phyloP scores from a whole-genome alignment of 2,797 vertebrate species.

The Coregonus sp. region DNA sequence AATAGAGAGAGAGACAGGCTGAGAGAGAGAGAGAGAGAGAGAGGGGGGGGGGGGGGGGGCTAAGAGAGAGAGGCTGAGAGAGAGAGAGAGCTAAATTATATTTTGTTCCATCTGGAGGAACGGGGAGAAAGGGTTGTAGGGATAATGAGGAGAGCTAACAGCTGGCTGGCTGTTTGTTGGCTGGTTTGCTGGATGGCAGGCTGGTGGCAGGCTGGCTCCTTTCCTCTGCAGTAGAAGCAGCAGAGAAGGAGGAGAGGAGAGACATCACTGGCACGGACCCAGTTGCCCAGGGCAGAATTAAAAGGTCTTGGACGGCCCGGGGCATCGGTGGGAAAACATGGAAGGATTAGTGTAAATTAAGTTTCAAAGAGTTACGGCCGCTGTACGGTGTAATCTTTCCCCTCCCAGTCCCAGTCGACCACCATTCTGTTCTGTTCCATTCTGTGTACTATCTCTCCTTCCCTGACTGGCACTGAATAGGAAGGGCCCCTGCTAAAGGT shows the following conservation, averaged over 20 bases:
- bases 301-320: background rate
- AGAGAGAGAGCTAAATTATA: conserved; percentile 20
- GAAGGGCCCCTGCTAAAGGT: conserved; percentile 14
- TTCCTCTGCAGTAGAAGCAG: background rate
- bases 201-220: background rate
- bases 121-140: background rate
- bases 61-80: background rate
- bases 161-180: conserved; percentile 14
- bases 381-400: conserved; percentile 2
- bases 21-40: no score
- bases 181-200: conserved; percentile 15
- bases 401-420: background rate
- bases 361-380: conserved; percentile 1
- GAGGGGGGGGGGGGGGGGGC: no score
- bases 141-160: conserved; percentile 34
- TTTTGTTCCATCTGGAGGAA: conserved; percentile 46
- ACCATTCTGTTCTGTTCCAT: conserved; percentile 6
- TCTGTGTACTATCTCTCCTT: background rate
- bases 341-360: conserved; percentile 10
- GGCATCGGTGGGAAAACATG: conserved; percentile 9
- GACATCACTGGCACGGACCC: conserved; percentile 7
- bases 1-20: no score
- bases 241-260: background rate
- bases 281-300: conserved; percentile 13
- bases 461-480: background rate